Evolutionary conservation across 2,113 vertebrate genomes (phyloP), one percentile per base, ranked within the genome.

Genomic region (Boulengeromyrus knoepffleri): DNA sequence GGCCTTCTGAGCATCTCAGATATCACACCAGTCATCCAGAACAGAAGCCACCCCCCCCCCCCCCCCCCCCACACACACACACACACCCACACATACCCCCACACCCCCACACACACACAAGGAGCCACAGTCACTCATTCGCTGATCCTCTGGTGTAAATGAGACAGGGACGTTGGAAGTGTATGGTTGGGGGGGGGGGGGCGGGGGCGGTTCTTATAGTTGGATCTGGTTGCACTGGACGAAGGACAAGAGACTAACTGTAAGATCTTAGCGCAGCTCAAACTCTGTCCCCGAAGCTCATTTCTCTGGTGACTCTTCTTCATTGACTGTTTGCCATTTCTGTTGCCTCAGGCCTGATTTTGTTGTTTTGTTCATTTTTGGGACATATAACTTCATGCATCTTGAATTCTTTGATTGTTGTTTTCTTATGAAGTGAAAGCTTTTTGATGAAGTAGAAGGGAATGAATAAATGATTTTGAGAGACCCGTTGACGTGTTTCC

Each of bases 1-100:
- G 90, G 93, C 93, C 93, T 93, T 91, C 91, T 62, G 91, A 93
- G 92, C 92, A 93, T 96, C 95, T 97, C 95, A 92, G 66, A 83
- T 96, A 90, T 96, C 95, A 0, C 0, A 31, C 94, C 93, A 92
- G 94, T 93, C 84, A 94, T 92, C 92, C 93, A 89, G 91, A 93
- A 91, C 95, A 92, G 93, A 91, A 47, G 39, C 92, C 39, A 56
- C 21, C 12, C 50, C 21, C 84, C 6, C 53, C 24, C 42, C 36
- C 36, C 50, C 19, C 89, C 5, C 42, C 10, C 52, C 3, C 42
- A 46, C 17, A 53, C 52, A 53, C 50, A 53, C 52, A 53, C 17
- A 50, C 49, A 50, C 13, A 52, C 50, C 4, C 50, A 46, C 4
- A 53, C n/a, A n/a, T n/a, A n/a, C n/a, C n/a, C n/a, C n/a, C n/a